Evolutionary conservation across 2,888 invertebrate genomes (phyloP).

Genomic region (Pyrochroa serraticornis): DNA sequence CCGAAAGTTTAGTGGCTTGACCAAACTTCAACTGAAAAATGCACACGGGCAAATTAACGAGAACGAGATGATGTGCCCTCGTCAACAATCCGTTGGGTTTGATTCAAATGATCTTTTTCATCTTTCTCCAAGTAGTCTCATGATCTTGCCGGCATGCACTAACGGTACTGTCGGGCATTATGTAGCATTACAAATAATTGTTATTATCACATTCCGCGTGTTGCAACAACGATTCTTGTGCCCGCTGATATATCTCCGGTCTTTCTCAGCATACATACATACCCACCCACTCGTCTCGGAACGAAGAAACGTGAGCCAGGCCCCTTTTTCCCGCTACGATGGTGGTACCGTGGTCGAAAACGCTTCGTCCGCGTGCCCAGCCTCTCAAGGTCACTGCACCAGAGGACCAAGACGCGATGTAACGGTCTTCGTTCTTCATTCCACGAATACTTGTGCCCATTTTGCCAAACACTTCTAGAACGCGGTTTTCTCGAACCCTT

Average conservation of each 20-base stretch:
- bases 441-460: constrained; percentile 39
- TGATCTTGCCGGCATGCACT: background rate
- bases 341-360: constrained; percentile 14
- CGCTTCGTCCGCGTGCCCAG: constrained; percentile 18
- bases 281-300: constrained; percentile 23
- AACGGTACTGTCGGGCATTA: constrained; percentile 10
- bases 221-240: constrained; percentile 21
- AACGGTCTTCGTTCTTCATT: constrained; percentile 42
- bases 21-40: too few relatives aligned
- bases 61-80: too few relatives aligned
- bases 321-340: constrained; percentile 25
- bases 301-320: constrained; percentile 15
- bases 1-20: too few relatives aligned
- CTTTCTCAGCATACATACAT: constrained; percentile 12
- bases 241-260: constrained; percentile 14
- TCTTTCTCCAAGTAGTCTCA: too few relatives aligned
- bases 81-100: too few relatives aligned
- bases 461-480: constrained; percentile 7
- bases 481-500: background rate
- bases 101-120: too few relatives aligned
- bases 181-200: constrained; percentile 20
- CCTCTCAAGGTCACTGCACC: constrained; percentile 44
- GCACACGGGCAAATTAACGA: too few relatives aligned
- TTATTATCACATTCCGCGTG: constrained; percentile 26
- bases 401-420: constrained; percentile 33